phyloP scores from a whole-genome alignment of 2,797 vertebrate genomes.

The Poeciliopsis presidionis region DNA sequence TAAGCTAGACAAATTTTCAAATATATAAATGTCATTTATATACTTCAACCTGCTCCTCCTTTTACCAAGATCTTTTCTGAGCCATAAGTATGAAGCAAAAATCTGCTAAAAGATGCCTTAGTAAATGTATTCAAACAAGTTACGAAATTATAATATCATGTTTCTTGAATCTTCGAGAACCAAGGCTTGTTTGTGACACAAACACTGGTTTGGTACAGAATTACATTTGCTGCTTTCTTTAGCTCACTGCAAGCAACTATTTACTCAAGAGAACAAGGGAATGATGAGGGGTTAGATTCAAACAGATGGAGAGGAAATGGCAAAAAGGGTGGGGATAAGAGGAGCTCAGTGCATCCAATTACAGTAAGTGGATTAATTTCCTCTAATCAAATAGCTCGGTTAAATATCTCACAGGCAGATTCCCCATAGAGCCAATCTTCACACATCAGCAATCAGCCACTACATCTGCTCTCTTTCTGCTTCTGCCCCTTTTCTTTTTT shows the following conservation, averaged over 20 bases:
- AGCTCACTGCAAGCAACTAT: constrained; percentile 33
- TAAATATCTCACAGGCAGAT: constrained; percentile 65
- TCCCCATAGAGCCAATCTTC: constrained; percentile 56
- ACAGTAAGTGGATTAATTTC: constrained; percentile 68
- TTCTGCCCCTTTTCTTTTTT: constrained; percentile 18
- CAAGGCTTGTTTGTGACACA: constrained; percentile 32
- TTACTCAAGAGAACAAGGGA: constrained; percentile 30
- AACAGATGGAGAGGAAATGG: constrained; percentile 50
- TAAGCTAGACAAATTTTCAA: constrained; percentile 1
- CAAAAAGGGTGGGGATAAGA: constrained; percentile 32
- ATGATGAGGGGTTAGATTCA: constrained; percentile 30
- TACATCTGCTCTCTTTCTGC: constrained; percentile 19
- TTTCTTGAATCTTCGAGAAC: constrained; percentile 7
- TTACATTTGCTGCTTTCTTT: constrained; percentile 34
- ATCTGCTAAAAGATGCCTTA: not conserved
- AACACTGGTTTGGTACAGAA: constrained; percentile 28
- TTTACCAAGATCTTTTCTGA: constrained; percentile 13
- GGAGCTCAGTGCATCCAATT: constrained; percentile 62
- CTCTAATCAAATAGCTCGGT: constrained; percentile 69
- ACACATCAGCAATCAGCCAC: constrained; percentile 58
- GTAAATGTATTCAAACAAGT: not conserved
- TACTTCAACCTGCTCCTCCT: not conserved
- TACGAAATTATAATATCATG: not conserved
- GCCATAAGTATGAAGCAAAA: not conserved
- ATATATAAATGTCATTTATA: constrained; percentile 12